Conservation (phyloP, 2,797 vertebrate species). For the Neosilurus mollespiculum region DNA sequence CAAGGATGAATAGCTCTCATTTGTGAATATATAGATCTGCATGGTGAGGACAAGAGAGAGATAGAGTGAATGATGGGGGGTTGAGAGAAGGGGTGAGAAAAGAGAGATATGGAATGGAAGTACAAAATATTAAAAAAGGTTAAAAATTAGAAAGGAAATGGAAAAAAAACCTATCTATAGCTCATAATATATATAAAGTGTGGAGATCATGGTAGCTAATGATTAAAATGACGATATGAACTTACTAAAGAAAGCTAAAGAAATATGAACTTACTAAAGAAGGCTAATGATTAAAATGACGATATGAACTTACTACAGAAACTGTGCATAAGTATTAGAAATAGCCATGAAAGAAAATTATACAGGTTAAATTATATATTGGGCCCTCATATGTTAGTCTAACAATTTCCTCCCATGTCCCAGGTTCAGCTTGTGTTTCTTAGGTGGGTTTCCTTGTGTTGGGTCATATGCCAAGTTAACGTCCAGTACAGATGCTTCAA, state of each 20-base stretch:
- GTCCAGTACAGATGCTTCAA: neutral
- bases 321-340: too few relatives aligned
- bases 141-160: constrained; percentile 11
- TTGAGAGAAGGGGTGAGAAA: neutral
- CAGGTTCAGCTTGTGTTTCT: constrained; percentile 25
- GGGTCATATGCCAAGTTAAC: constrained; percentile 11
- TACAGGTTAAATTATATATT: constrained; percentile 73
- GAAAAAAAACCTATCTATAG: constrained; percentile 66
- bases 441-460: constrained; percentile 45
- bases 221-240: constrained; percentile 25
- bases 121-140: neutral
- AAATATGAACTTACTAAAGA: too few relatives aligned
- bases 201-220: constrained; percentile 19
- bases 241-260: neutral
- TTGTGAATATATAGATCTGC: constrained; percentile 90
- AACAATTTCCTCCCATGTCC: constrained; percentile 51
- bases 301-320: constrained; percentile 5
- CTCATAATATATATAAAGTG: constrained; percentile 87
- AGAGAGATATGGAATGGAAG: constrained; percentile 4
- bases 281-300: constrained; percentile 27
- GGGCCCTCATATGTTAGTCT: constrained; percentile 85
- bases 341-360: too few relatives aligned
- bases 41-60: constrained; percentile 62
- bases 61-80: constrained; percentile 4
- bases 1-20: constrained; percentile 88